A percentile compares a stretch with the other conserved stretches of the same genome.
These are phyloP conservation scores for Hypotaenidia okinawae DNA, from an alignment of 2,797 vertebrate genomes.

Conservation along the genomic window DNA sequence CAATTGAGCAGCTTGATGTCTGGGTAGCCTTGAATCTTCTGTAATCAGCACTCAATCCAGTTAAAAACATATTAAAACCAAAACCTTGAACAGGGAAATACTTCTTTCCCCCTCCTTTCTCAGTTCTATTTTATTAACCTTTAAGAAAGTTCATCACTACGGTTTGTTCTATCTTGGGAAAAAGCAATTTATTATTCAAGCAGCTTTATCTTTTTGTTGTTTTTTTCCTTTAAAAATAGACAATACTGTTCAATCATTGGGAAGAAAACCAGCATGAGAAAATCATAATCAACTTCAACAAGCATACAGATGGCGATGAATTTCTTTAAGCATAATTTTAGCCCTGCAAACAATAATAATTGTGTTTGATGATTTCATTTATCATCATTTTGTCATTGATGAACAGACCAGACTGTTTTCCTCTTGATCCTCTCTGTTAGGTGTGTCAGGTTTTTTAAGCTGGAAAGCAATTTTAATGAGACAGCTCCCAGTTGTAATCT, in stretches of 20 bases:
- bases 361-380: slow-evolving; percentile 26
- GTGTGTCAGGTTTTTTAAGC: slow-evolving; percentile 15
- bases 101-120: slow-evolving; percentile 9
- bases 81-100: slow-evolving; percentile 40
- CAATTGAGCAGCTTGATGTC: slow-evolving; percentile 58
- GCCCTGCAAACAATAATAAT: slow-evolving; percentile 8
- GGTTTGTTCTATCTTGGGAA: slow-evolving; percentile 54
- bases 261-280: slow-evolving; percentile 19
- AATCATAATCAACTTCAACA: slow-evolving; percentile 12
- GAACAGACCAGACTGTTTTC: neutral
- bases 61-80: slow-evolving; percentile 40
- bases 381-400: neutral
- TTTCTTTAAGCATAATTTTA: slow-evolving; percentile 43
- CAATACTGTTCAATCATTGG: neutral
- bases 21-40: slow-evolving; percentile 58
- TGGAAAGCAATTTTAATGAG: neutral
- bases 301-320: slow-evolving; percentile 36
- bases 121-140: slow-evolving; percentile 39
- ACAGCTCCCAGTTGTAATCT: slow-evolving; percentile 17
- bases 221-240: slow-evolving; percentile 18
- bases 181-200: slow-evolving; percentile 35
- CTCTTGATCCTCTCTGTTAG: neutral
- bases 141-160: slow-evolving; percentile 38
- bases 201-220: neutral
- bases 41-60: slow-evolving; percentile 37